phyloP scores from a whole-genome alignment of 2,797 vertebrate genomes.

The Enteromius paludinosus region DNA sequence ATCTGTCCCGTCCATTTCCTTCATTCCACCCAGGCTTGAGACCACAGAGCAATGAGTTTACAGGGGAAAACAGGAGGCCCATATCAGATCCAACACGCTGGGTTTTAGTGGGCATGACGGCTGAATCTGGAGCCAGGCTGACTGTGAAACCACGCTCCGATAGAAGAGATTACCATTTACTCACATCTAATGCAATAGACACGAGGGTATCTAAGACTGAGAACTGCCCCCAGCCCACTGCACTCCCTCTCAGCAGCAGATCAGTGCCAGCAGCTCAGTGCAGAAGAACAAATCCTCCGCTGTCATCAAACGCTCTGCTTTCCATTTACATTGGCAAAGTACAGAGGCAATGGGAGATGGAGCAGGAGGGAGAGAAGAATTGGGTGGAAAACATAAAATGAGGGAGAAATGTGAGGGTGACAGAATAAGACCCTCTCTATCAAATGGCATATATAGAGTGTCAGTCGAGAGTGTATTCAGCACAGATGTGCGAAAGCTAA shows the following conservation, averaged over 20 bases:
- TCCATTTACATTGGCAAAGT: conserved; percentile 53
- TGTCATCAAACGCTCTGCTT: conserved; percentile 47
- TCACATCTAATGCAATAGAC: conserved; percentile 44
- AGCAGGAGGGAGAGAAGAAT: conserved; percentile 33
- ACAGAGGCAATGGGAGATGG: conserved; percentile 4
- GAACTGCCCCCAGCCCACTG: conserved; percentile 25
- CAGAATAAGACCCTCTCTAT: conserved; percentile 27
- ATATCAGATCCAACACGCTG: conserved; percentile 30
- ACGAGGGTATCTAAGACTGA: conserved; percentile 11
- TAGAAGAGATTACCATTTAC: conserved; percentile 42
- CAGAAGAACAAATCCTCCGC: conserved; percentile 47
- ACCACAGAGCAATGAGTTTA: neutral
- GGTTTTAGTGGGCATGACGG: conserved; percentile 41
- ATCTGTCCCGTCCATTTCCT: neutral
- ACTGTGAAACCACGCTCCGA: conserved; percentile 18
- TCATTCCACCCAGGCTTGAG: neutral
- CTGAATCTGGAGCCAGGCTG: conserved; percentile 49
- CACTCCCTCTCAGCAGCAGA: conserved; percentile 40
- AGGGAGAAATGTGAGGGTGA: neutral
- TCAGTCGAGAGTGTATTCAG: neutral
- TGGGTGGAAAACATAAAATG: conserved; percentile 16
- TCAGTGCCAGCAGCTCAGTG: conserved; percentile 31
- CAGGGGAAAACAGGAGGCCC: neutral
- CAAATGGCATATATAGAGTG: neutral
- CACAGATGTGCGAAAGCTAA: neutral